A percentile compares a stretch with the other conserved stretches of the same genome.
These are phyloP conservation scores for Anoplolepis gracilipes DNA, from an alignment of 1,140 invertebrate genomes.

Conservation along the genomic window DNA sequence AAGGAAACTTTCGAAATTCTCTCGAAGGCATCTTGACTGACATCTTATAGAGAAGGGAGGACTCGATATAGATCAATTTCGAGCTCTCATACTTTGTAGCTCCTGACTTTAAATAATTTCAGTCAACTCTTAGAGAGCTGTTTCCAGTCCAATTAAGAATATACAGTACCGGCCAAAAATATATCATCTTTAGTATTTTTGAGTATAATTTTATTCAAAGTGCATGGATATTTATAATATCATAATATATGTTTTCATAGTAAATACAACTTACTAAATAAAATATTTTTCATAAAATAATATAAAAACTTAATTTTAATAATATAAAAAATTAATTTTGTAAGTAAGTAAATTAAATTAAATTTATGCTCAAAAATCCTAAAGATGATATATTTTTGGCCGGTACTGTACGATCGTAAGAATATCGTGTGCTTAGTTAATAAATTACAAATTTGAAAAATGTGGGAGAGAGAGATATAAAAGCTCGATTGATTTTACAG, in stretches of 20 bases:
- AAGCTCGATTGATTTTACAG: neutral
- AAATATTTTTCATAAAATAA: no score
- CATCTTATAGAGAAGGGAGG: neutral
- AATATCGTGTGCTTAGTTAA: neutral
- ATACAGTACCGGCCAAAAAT: no score
- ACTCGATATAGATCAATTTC: constrained; percentile 18
- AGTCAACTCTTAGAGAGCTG: neutral
- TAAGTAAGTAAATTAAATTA: no score
- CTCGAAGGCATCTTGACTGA: constrained; percentile 7
- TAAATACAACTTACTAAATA: no score
- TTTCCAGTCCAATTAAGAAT: neutral
- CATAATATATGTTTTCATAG: no score
- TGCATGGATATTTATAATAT: no score
- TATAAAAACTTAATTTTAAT: no score
- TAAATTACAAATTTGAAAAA: neutral
- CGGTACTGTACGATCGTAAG: neutral
- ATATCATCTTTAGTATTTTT: no score
- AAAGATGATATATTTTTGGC: no score
- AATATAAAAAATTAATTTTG: no score
- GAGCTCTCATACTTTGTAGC: neutral
- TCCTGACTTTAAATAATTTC: neutral
- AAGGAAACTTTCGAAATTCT: constrained; percentile 55
- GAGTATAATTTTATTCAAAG: no score
- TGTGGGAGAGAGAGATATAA: neutral
- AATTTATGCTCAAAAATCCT: no score